These are phyloP conservation scores for Sylvicola cinctus DNA, from an alignment of 2,888 invertebrate species.

Conservation along the genomic window DNA sequence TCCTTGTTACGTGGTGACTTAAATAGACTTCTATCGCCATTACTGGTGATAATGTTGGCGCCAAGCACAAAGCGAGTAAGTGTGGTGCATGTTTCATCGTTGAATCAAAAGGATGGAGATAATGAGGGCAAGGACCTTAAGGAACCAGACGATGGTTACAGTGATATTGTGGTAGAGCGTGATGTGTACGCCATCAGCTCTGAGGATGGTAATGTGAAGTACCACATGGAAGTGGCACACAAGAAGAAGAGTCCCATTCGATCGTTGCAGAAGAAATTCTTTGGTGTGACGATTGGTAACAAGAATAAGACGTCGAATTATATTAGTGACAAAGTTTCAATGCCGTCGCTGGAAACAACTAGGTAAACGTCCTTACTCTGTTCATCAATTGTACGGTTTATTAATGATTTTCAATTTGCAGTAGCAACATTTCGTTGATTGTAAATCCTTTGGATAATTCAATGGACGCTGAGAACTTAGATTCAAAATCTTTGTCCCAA, in stretches of 20 bases:
- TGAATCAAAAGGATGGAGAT: conserved; percentile 14
- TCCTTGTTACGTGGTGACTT: conserved; percentile 56
- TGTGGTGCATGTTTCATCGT: conserved; percentile 41
- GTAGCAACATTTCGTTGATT: conserved; percentile 37
- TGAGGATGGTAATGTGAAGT: conserved; percentile 53
- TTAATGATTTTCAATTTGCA: conserved; percentile 7
- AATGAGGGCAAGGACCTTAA: conserved; percentile 17
- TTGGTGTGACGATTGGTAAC: conserved; percentile 23
- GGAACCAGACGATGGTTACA: conserved; percentile 16
- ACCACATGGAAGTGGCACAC: conserved; percentile 18
- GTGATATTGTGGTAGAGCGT: conserved; percentile 13
- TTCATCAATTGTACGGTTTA: neutral
- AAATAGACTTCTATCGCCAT: conserved; percentile 53
- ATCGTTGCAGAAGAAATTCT: conserved; percentile 23
- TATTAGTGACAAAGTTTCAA: conserved; percentile 15
- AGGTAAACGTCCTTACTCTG: neutral
- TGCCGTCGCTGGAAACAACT: neutral
- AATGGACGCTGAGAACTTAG: conserved; percentile 16
- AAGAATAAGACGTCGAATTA: conserved; percentile 25
- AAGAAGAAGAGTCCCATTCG: conserved; percentile 24
- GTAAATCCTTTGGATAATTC: conserved; percentile 37
- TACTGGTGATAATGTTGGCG: conserved; percentile 52
- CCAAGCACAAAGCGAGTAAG: conserved; percentile 64
- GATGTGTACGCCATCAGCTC: conserved; percentile 68
- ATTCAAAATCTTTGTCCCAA: conserved; percentile 10